Conservation (phyloP, 2,113 vertebrate species). For the Ammodytes marinus region DNA sequence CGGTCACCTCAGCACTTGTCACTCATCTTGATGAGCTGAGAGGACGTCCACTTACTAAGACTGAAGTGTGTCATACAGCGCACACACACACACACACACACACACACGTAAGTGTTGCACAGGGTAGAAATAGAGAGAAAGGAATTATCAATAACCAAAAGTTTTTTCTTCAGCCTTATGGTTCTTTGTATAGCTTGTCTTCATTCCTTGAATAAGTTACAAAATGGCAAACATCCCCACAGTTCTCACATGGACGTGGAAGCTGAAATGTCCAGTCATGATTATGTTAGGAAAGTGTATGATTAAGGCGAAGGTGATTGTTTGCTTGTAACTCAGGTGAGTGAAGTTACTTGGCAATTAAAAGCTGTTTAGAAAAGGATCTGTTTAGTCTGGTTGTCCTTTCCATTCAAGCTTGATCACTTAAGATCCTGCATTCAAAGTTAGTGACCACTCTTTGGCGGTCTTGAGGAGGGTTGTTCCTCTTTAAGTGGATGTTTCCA, state of each 20-base stretch:
- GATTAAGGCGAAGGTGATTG: constrained; percentile 42
- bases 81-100: too few species aligned
- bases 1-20: background rate
- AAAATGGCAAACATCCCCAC: background rate
- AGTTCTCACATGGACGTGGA: constrained; percentile 14
- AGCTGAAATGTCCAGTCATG: constrained; percentile 55
- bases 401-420: constrained; percentile 51
- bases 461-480: background rate
- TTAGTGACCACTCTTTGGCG: background rate
- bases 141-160: background rate
- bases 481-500: constrained; percentile 14
- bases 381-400: constrained; percentile 45
- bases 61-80: background rate
- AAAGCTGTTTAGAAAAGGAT: constrained; percentile 62
- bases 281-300: constrained; percentile 50
- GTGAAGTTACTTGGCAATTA: constrained; percentile 61
- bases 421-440: constrained; percentile 29
- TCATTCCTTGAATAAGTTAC: background rate
- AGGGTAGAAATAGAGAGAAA: too few species aligned
- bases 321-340: constrained; percentile 54
- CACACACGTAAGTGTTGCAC: background rate
- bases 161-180: too few species aligned
- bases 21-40: constrained; percentile 5
- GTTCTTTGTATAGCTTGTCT: background rate
- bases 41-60: background rate